Percentiles rank a stretch among this genome's conserved stretches.
Conservation (phyloP, 2,888 invertebrate species). For the Xestia xanthographa region DNA sequence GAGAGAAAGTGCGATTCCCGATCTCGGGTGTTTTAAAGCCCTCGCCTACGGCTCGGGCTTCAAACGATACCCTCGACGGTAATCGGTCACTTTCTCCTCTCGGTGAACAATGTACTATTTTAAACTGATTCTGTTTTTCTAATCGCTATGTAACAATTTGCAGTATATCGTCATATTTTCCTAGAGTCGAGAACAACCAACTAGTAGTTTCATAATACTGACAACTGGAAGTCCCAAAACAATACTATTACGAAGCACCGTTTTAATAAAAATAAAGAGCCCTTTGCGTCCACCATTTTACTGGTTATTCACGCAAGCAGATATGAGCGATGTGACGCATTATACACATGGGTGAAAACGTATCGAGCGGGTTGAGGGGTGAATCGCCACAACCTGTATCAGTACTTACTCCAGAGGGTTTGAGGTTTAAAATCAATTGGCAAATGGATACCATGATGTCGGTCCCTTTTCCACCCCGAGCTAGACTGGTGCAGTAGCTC, state of each 20-base stretch:
- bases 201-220: neutral
- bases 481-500: slow-evolving; percentile 35
- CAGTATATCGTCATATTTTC: neutral
- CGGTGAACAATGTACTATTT: no score
- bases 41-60: no score
- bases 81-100: no score
- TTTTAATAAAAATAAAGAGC: slow-evolving; percentile 6
- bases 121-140: neutral
- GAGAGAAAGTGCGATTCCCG: no score
- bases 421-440: slow-evolving; percentile 31
- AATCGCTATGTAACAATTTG: neutral
- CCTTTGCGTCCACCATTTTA: slow-evolving; percentile 39
- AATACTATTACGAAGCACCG: neutral
- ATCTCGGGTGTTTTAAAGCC: no score
- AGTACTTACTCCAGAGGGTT: slow-evolving; percentile 6
- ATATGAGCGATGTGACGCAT: slow-evolving; percentile 55
- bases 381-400: neutral
- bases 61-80: no score
- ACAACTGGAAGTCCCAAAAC: neutral
- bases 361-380: slow-evolving; percentile 53
- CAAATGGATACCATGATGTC: neutral
- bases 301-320: slow-evolving; percentile 65
- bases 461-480: slow-evolving; percentile 30
- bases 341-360: slow-evolving; percentile 52
- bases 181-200: neutral